These are phyloP conservation scores for Loris lydekkerianus DNA, from an alignment of 2,797 vertebrate genomes.

Conservation along the genomic window DNA sequence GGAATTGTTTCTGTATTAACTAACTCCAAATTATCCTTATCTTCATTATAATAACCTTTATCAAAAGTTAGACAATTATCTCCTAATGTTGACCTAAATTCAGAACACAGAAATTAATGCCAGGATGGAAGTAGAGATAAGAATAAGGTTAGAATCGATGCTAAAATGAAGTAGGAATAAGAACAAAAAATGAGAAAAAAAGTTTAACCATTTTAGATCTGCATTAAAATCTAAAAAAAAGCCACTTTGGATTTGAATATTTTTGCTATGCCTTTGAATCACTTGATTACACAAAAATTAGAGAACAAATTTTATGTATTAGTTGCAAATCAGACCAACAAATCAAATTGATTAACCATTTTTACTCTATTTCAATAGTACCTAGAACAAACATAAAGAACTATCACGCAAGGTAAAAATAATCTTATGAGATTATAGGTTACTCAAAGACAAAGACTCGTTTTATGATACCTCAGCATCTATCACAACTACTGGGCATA, in stretches of 20 bases:
- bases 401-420: neutral
- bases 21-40: neutral
- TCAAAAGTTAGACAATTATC: neutral
- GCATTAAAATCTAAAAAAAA: neutral
- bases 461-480: neutral
- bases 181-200: conserved; percentile 48
- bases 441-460: neutral
- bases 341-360: conserved; percentile 39
- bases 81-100: neutral
- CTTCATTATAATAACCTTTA: neutral
- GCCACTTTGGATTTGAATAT: neutral
- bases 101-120: neutral
- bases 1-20: neutral
- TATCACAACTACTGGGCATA: neutral
- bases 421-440: conserved; percentile 25
- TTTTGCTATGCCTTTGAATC: conserved; percentile 25
- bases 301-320: neutral
- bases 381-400: conserved; percentile 1
- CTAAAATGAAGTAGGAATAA: conserved; percentile 29
- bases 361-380: conserved; percentile 32
- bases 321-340: conserved; percentile 10
- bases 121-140: neutral
- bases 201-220: neutral
- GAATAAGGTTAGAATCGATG: neutral
- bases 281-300: neutral